Percentiles rank a stretch among this genome's conserved stretches.
These are phyloP conservation scores for Teleiodes luculella DNA, from an alignment of 2,888 invertebrate genomes.

Conservation along the genomic window DNA sequence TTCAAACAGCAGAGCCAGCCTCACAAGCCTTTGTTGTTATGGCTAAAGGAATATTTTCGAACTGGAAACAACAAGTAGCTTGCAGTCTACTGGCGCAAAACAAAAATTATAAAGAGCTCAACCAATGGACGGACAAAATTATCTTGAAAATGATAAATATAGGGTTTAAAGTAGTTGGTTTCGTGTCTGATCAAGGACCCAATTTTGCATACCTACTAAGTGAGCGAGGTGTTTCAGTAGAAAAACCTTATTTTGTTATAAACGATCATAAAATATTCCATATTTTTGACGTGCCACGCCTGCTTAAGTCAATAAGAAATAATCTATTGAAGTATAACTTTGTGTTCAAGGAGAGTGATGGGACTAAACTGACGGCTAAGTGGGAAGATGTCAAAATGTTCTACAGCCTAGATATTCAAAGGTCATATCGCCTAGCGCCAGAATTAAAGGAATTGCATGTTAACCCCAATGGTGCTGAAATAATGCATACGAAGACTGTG, in stretches of 20 bases:
- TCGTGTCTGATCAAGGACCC: slow-evolving; percentile 27
- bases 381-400: slow-evolving; percentile 27
- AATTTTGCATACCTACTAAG: slow-evolving; percentile 25
- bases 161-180: slow-evolving; percentile 26
- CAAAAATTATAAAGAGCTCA: slow-evolving; percentile 18
- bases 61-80: slow-evolving; percentile 30
- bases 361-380: not conserved
- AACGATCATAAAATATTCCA: slow-evolving; percentile 32
- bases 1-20: slow-evolving; percentile 25
- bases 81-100: slow-evolving; percentile 26
- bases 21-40: slow-evolving; percentile 29
- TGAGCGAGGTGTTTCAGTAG: slow-evolving; percentile 22
- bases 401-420: slow-evolving; percentile 28
- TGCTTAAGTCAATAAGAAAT: slow-evolving; percentile 32
- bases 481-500: slow-evolving; percentile 22
- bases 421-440: slow-evolving; percentile 26
- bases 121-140: slow-evolving; percentile 31
- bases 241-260: slow-evolving; percentile 32
- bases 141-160: slow-evolving; percentile 27
- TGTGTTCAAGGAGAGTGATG: slow-evolving; percentile 23
- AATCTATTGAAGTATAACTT: slow-evolving; percentile 31
- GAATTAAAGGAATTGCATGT: slow-evolving; percentile 35
- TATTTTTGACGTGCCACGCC: slow-evolving; percentile 34
- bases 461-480: slow-evolving; percentile 29
- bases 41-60: slow-evolving; percentile 28